A percentile compares a stretch with the other conserved stretches of the same genome.
phyloP scores from a whole-genome alignment of 1,140 invertebrate genomes.

The Micrasema minimum region DNA sequence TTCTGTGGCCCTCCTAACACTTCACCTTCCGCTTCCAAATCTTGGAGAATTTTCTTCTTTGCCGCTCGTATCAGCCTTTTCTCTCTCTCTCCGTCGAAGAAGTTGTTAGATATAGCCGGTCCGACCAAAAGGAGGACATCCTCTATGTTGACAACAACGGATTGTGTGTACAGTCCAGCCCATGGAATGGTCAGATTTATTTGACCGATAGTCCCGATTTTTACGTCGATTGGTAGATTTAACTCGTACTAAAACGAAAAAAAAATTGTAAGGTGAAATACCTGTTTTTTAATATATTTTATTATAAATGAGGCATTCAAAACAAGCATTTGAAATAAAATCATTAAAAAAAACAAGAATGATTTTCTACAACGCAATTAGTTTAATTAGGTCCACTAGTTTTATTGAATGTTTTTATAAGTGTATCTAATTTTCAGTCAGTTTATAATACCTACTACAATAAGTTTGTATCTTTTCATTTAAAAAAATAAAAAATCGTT shows the following conservation, averaged over 20 bases:
- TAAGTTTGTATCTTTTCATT: too few relatives aligned
- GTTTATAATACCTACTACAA: too few relatives aligned
- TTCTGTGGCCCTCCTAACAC: slow-evolving; percentile 66
- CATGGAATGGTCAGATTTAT: slow-evolving; percentile 83
- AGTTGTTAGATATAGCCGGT: slow-evolving; percentile 74
- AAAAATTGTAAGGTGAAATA: too few relatives aligned
- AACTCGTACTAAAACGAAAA: slow-evolving; percentile 81
- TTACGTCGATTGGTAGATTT: slow-evolving; percentile 83
- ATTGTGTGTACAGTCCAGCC: slow-evolving; percentile 77
- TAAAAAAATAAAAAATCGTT: too few relatives aligned
- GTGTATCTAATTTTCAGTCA: too few relatives aligned
- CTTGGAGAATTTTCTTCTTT: slow-evolving; percentile 72
- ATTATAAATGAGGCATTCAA: too few relatives aligned
- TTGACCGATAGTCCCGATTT: slow-evolving; percentile 80
- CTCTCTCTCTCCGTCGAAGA: slow-evolving; percentile 80
- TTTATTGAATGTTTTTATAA: too few relatives aligned
- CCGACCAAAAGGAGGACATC: slow-evolving; percentile 81
- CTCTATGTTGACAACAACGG: slow-evolving; percentile 76
- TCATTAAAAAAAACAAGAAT: too few relatives aligned
- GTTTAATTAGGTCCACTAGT: too few relatives aligned
- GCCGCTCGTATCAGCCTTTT: slow-evolving; percentile 76
- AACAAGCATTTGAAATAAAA: too few relatives aligned
- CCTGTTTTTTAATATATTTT: too few relatives aligned
- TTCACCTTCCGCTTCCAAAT: slow-evolving; percentile 66
- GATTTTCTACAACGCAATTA: too few relatives aligned